Evolutionary conservation across 2,797 vertebrate species (phyloP), one percentile per base, ranked within the genome.

Genomic region (Anguilla megastoma): DNA sequence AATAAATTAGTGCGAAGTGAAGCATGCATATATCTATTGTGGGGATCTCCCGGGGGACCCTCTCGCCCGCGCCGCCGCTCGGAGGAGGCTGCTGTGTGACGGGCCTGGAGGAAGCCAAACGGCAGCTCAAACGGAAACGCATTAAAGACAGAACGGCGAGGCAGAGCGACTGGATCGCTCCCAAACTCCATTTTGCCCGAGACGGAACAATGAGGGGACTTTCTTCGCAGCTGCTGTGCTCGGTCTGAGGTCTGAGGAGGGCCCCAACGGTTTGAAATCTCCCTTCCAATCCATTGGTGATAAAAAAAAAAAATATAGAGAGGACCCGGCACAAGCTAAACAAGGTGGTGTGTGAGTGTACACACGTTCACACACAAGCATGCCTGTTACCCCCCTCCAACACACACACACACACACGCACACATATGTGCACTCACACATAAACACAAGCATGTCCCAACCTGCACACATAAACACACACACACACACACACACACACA

Each of bases 1-100:
- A 88, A 83, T 88, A 93, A 93, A 90, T 91, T 87, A 91, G 90
- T 87, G 48, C 36, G 89, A 87, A 0, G 0, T 66, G 91, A 91
- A 91, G 54, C 89, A 92, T 91, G 83, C 84, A 88, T 90, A 9
- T 85, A 50, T 92, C 91, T 88, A 88, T 91, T 36, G 24, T 87
- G 36, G 56, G 89, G 91, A 92, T 92, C 69, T 89, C 86, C 89
- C 85, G 24, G 12, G 86, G 92, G 85, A 84, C 66, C 52, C 85
- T 90, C 24, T 3, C 88, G 48, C 60, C 80, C 86, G 50, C 27
- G 85, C 41, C 41, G 41, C 41, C 41, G 41, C 85, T 89, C 90
- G 87, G 52, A 58, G 90, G 87, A 88, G 88, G 84, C 80, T 89
- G 91, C 85, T 54, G 89, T 33, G 84, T 85, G 60, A 89, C 63